Evolutionary conservation across 2,888 invertebrate species (phyloP).

Genomic region (Amphipoea oculea): DNA sequence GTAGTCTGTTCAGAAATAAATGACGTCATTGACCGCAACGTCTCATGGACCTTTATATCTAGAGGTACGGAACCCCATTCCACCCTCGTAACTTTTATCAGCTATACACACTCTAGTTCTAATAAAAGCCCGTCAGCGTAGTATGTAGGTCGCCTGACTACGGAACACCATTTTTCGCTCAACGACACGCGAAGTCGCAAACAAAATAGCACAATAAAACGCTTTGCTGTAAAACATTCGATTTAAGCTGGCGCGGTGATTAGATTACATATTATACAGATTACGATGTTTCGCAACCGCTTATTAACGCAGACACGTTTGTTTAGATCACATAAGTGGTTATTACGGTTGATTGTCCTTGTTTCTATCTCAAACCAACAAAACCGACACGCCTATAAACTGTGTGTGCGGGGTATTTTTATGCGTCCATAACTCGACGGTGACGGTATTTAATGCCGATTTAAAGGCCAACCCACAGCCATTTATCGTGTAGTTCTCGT

Average conservation of each 20-base stretch:
- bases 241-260: conserved; percentile 18
- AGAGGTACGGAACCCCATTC: not conserved
- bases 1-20: not conserved
- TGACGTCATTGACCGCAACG: not conserved
- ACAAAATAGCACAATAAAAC: conserved; percentile 51
- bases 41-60: not conserved
- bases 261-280: conserved; percentile 28
- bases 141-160: conserved; percentile 48
- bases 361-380: conserved; percentile 8
- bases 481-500: conserved; percentile 1
- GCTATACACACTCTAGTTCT: not conserved
- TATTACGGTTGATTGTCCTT: conserved; percentile 2
- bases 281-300: conserved; percentile 18
- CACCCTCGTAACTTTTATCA: not conserved
- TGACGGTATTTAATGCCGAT: conserved; percentile 3
- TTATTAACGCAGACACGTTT: conserved; percentile 6
- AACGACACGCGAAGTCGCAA: conserved; percentile 35
- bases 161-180: conserved; percentile 31
- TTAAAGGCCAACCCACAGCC: not conserved
- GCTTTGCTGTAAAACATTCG: conserved; percentile 12
- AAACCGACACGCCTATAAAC: not conserved
- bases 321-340: not conserved
- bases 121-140: conserved; percentile 27
- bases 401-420: conserved; percentile 9
- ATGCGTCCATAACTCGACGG: conserved; percentile 10